These are phyloP conservation scores for Callorhinus ursinus DNA, from an alignment of 2,113 vertebrate genomes.

Conservation along the genomic window DNA sequence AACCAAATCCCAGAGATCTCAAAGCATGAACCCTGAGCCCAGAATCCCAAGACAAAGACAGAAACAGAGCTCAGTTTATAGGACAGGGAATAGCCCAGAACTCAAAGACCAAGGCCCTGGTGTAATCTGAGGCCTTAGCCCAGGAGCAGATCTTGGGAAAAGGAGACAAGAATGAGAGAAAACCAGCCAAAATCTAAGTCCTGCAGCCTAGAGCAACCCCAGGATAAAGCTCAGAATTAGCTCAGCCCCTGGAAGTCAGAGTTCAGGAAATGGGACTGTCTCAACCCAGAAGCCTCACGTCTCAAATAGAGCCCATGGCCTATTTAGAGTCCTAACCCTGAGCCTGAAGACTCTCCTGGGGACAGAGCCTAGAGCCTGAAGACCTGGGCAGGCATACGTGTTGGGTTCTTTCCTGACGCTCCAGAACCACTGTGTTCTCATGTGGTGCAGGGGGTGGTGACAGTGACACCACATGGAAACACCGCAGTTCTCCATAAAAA, in stretches of 20 bases:
- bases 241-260: neutral
- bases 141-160: neutral
- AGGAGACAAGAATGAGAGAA: neutral
- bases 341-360: neutral
- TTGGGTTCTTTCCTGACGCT: neutral
- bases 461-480: no score
- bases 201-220: neutral
- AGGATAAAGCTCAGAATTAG: neutral
- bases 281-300: neutral
- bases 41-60: neutral
- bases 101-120: neutral
- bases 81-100: neutral
- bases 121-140: neutral
- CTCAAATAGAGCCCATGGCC: no score
- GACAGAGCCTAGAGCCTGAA: neutral
- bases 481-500: neutral
- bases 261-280: neutral
- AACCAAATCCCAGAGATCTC: neutral
- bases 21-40: neutral
- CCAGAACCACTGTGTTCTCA: no score
- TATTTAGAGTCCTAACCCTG: neutral
- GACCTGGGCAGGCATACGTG: neutral
- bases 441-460: no score
- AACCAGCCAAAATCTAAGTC: neutral
- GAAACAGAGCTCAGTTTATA: neutral